Base-by-base conservation (phyloP, 2,113 vertebrate species). In the Parus major region DNA sequence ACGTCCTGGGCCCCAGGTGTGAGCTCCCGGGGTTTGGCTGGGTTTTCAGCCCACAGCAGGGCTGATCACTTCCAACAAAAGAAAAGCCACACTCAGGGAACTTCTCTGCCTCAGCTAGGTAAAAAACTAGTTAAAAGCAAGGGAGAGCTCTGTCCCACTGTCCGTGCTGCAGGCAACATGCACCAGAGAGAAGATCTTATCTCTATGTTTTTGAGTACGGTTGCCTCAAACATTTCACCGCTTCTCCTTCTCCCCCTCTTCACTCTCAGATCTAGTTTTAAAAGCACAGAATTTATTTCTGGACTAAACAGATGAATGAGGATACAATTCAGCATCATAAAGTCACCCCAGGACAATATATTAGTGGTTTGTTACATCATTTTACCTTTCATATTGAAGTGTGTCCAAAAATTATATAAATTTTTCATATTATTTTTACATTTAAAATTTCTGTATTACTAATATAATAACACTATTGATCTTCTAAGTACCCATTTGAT, bases 1-100 rank as follows among this genome's bases (percentile, higher is more conserved):
- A 0, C 1, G 1, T 20, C 57, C 44, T 0, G 0, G 16, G 22
- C 28, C 46, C 41, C 46, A 77, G 17, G 17, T 2, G 23, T 27
- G 35, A 41, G 57, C 10, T 21, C 29, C 28, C 0, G 1, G 12
- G 8, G 33, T 2, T 29, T 3, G 27, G 21, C 46, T 28, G 47
- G 47, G 39, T 28, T n/a, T 61, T 64, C 15, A 12, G 36, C 22
- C 18, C 29, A n/a, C 23, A 42, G 47, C 47, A 41, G 29, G 19
- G 31, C 29, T 52, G 47, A n/a, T 6, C n/a, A 47, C 9, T 14
- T 36, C 36, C 14, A 17, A n/a, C 47, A n/a, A 42, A 33, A 33
- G 36, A 16, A 41, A 63, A 78, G 4, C 6, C 29, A n/a, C 6
- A 42, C 6, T 42, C 10, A 1, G 0, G 47, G 47, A 42, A 17